Conservation (phyloP, 2,888 invertebrate species). For the Drosophila anomalata region DNA sequence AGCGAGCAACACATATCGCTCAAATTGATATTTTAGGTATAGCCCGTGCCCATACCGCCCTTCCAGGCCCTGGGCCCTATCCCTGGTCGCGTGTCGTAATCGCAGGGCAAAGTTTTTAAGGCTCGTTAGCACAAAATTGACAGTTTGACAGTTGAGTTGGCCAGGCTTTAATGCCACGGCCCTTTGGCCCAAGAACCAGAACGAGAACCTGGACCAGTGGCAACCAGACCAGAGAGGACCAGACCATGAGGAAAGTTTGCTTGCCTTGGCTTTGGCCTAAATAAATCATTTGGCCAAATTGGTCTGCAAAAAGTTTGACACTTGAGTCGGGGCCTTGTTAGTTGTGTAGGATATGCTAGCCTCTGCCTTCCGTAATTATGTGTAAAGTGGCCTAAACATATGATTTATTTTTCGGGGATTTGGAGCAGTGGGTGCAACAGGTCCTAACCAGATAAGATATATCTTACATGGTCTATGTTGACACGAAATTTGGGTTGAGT, state of each 20-base stretch:
- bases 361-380: constrained; percentile 62
- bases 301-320: constrained; percentile 79
- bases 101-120: constrained; percentile 71
- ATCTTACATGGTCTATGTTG: constrained; percentile 35
- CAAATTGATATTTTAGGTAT: constrained; percentile 77
- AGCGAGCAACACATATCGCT: constrained; percentile 59
- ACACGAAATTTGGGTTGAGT: constrained; percentile 29
- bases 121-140: constrained; percentile 80
- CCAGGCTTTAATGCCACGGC: constrained; percentile 76
- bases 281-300: constrained; percentile 80
- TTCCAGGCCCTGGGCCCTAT: not conserved
- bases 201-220: constrained; percentile 1
- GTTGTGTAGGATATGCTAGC: constrained; percentile 47
- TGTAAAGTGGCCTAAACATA: constrained; percentile 77
- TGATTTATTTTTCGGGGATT: constrained; percentile 69
- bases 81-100: constrained; percentile 46
- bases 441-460: constrained; percentile 48
- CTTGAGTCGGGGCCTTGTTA: constrained; percentile 73
- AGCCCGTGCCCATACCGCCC: not conserved
- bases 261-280: constrained; percentile 64
- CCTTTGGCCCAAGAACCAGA: constrained; percentile 43
- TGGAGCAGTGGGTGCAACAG: constrained; percentile 55
- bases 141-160: constrained; percentile 81
- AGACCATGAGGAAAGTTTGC: constrained; percentile 19
- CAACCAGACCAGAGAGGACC: constrained; percentile 8